These are phyloP conservation scores for Ceratitis capitata DNA, from an alignment of 1,140 invertebrate genomes.

Conservation along the genomic window DNA sequence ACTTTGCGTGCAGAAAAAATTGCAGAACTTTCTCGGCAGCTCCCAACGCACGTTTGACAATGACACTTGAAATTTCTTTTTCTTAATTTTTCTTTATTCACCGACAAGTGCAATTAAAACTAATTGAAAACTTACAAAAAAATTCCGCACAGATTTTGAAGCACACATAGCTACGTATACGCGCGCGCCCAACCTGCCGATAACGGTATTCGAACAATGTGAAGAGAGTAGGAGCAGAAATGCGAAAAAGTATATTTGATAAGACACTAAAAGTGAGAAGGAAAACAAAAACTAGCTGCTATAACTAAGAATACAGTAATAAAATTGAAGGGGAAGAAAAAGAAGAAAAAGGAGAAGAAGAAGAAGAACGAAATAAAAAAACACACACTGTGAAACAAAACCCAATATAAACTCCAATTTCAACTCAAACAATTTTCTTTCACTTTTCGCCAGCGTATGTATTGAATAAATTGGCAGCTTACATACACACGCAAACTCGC, in stretches of 20 bases:
- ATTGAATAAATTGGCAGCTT: background rate
- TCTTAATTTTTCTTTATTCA: too few relatives aligned
- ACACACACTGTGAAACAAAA: too few relatives aligned
- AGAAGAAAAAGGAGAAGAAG: background rate
- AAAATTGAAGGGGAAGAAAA: background rate
- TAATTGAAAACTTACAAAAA: constrained; percentile 38
- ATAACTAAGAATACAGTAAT: background rate
- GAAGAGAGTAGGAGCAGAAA: background rate
- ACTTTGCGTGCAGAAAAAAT: background rate
- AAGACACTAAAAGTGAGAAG: background rate
- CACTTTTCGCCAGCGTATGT: background rate
- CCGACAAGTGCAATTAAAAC: constrained; percentile 17
- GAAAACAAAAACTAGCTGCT: background rate
- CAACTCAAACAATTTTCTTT: constrained; percentile 34
- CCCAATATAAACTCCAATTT: constrained; percentile 32
- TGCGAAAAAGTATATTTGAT: background rate
- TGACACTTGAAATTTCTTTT: constrained; percentile 31
- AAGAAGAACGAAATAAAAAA: too few relatives aligned
- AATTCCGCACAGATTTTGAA: constrained; percentile 4
- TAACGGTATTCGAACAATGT: constrained; percentile 2
- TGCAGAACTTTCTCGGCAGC: background rate
- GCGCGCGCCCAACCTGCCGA: background rate
- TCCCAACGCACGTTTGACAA: constrained; percentile 1
- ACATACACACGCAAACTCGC: background rate
- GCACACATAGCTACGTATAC: background rate